Conservation (phyloP, 37 sponge, comb jelly and placozoan genomes). For the Oopsacas minuta region DNA sequence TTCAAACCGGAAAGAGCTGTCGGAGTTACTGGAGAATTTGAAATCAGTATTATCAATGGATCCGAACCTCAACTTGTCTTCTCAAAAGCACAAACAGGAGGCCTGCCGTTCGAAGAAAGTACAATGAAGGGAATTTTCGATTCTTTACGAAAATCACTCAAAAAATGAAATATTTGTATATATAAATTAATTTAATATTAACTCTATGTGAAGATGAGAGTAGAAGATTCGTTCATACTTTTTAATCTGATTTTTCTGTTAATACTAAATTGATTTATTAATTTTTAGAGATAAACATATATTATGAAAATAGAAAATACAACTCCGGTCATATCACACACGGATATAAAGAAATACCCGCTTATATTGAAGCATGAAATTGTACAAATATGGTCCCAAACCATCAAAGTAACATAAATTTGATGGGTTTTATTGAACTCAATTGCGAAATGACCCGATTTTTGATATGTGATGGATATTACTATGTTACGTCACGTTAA, state of each 20-base stretch:
- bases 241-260: constrained; percentile 16
- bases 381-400: too few relatives aligned
- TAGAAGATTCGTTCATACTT: constrained; percentile 18
- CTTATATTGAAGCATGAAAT: too few relatives aligned
- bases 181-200: not conserved
- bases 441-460: too few relatives aligned
- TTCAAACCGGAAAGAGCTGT: not conserved
- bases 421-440: too few relatives aligned
- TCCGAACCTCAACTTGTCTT: not conserved
- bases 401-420: too few relatives aligned
- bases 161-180: not conserved
- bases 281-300: too few relatives aligned
- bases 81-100: not conserved
- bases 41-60: not conserved
- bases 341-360: too few relatives aligned
- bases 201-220: not conserved
- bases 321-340: too few relatives aligned
- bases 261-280: not conserved
- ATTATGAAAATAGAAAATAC: too few relatives aligned
- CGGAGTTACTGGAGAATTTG: not conserved
- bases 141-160: not conserved
- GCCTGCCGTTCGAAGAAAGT: not conserved
- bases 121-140: constrained; percentile 7
- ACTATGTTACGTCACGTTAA: too few relatives aligned
- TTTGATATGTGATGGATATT: too few relatives aligned